Percentiles rank a stretch among this genome's conserved stretches.
phyloP scores from a whole-genome alignment of 2,888 invertebrate species.

The Ommatoiulus sabulosus region DNA sequence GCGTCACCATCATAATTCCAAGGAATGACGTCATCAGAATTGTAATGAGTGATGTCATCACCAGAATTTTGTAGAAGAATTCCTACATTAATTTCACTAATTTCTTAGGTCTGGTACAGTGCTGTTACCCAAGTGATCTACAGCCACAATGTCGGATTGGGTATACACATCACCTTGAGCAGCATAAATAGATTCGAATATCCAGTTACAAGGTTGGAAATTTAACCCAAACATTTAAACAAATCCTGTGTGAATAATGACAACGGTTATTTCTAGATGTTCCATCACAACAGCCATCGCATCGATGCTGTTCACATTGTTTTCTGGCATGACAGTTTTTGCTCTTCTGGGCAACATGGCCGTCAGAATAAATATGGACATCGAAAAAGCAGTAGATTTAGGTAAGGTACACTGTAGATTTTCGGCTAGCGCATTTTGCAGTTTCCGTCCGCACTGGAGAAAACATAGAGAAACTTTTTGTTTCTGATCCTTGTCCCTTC shows the following conservation, averaged over 20 bases:
- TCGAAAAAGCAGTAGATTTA: background rate
- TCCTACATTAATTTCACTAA: too few species aligned
- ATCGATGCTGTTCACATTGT: conserved; percentile 9
- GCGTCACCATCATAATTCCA: too few species aligned
- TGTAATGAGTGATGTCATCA: too few species aligned
- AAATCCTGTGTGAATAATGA: background rate
- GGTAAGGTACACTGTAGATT: background rate
- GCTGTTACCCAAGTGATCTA: conserved; percentile 50
- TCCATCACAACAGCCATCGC: background rate
- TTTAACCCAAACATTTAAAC: background rate
- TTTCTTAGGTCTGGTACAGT: conserved; percentile 54
- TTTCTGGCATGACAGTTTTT: background rate
- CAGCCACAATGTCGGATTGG: conserved; percentile 49
- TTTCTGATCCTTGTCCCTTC: too few species aligned
- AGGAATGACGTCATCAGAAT: too few species aligned
- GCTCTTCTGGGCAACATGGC: conserved; percentile 34
- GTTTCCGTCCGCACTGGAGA: too few species aligned
- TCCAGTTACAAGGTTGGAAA: conserved; percentile 18
- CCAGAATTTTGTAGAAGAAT: too few species aligned
- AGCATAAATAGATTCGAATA: conserved; percentile 30
- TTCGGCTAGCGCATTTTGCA: too few species aligned
- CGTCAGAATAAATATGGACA: background rate
- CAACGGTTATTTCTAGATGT: background rate
- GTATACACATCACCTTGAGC: conserved; percentile 26
- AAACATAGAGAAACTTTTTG: too few species aligned